phyloP scores from a whole-genome alignment of 53 echinoderm and acorn worm genomes.

The Actinopyga echinites region DNA sequence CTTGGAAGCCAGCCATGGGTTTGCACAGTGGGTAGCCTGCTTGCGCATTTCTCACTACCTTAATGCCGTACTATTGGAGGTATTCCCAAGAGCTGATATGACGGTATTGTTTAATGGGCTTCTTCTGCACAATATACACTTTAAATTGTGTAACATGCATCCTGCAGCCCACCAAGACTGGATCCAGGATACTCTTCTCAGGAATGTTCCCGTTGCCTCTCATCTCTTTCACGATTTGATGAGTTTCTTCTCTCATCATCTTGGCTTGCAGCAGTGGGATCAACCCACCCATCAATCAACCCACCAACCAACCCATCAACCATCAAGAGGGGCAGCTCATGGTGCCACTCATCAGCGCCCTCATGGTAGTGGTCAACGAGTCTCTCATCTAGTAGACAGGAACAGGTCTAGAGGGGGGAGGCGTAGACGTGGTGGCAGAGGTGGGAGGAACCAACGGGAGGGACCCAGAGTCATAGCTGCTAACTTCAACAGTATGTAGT shows the following conservation, averaged over 20 bases:
- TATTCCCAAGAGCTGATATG: conserved; percentile 58
- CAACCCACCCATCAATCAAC: too few relatives aligned
- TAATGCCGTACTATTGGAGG: conserved; percentile 61
- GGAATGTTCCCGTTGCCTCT: conserved; percentile 7
- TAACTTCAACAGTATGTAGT: too few relatives aligned
- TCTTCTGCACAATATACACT: conserved; percentile 65
- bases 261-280: not conserved
- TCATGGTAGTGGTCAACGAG: too few relatives aligned
- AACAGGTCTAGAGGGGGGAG: too few relatives aligned
- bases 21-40: conserved; percentile 82
- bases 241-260: conserved; percentile 16
- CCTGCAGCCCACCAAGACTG: not conserved
- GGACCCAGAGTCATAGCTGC: too few relatives aligned
- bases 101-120: conserved; percentile 77
- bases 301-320: too few relatives aligned
- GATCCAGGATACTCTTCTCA: not conserved
- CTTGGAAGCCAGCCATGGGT: conserved; percentile 59
- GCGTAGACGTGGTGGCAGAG: not conserved
- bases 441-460: not conserved
- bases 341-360: too few relatives aligned
- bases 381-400: too few relatives aligned
- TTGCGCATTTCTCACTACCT: conserved; percentile 49
- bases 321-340: too few relatives aligned
- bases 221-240: conserved; percentile 12
- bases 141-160: conserved; percentile 17